Evolutionary conservation across 2,113 vertebrate species (phyloP), one percentile per base, ranked within the genome.

Genomic region (Pyxicephalus adspersus): DNA sequence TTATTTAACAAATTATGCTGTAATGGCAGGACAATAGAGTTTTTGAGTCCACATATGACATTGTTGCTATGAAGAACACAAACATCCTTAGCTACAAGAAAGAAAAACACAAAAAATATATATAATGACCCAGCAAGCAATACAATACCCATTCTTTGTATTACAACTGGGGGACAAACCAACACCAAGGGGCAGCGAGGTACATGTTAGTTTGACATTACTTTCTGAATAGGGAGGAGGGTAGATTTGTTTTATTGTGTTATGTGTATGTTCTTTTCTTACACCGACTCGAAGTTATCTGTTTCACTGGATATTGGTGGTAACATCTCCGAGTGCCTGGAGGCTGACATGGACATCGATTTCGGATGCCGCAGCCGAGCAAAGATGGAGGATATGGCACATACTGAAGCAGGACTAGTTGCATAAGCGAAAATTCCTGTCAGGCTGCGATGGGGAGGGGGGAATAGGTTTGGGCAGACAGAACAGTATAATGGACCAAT

Each of bases 261-360:
- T 57, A 57, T 34, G 58, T 22, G 57, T 23, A 73, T 83, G 38
- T 87, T 45, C 38, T 45, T 84, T 86, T 93, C 94, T 95, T 95
- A 95, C 94, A 92, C 89, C 91, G 92, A 91, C 87, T 91, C 90
- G 93, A 91, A 91, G 94, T 92, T 92, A 93, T 94, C 94, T 90
- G 94, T 92, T 89, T 89, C 92, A 93, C 93, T 94, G 94, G 93
- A 91, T 93, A 94, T 87, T 90, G 94, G 93, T 88, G 94, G 92
- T 89, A 92, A 90, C 92, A 92, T 93, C 92, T 91, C 93, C 88
- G 92, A 90, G 88, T 93, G 94, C 90, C 93, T 92, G 82, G 92
- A 93, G 89, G 93, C 91, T 87, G 93, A 94, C 91, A 91, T 86
- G 85, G 94, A 94, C 92, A 93, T 89, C 76, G 90, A 91, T 90